Evolutionary conservation across 2,888 invertebrate species (phyloP), one percentile per base, ranked within the genome.

Genomic region (Leistus spinibarbis): DNA sequence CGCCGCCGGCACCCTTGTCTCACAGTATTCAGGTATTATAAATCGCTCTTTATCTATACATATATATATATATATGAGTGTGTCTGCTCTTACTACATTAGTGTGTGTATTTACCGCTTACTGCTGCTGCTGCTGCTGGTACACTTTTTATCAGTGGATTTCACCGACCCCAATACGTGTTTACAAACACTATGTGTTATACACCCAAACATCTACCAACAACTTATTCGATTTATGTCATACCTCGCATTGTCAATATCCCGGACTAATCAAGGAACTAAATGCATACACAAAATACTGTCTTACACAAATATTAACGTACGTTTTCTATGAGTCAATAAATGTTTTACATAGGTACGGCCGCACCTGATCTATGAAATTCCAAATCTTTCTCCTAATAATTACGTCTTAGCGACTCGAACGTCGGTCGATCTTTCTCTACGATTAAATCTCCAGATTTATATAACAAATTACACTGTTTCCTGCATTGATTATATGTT

Each of bases 1-100:
- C 3, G 96, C 97, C 23, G 94, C 95, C 69, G 96, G 96, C 70
- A 91, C 93, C 77, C 88, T 96, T 80, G 94, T 96, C 76, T 96
- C 96, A 5, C 96, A 97, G 86, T 97, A 96, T 84, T 95, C 96
- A 78, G 96, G 96, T 90, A 84, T 81, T 40, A 79, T 76, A 68
- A n/a, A 60, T n/a, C 54, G 54, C 54, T 54, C 54, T 54, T 16
- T 54, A 13, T 16, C 54, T 54, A n/a, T n/a, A n/a, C n/a, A n/a
- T n/a, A n/a, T n/a, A n/a, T n/a, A n/a, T n/a, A n/a, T n/a, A n/a
- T 40, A 16, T 19, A 7, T n/a, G 56, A 9, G 17, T 4, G 56
- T 56, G 56, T 56, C 16, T 56, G 56, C 19, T 16, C 19, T 2
- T 13, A 19, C n/a, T n/a, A n/a, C n/a, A n/a, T n/a, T n/a, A n/a